phyloP scores from a whole-genome alignment of 35 echinoderm and acorn worm species.

The Lytechinus pictus region DNA sequence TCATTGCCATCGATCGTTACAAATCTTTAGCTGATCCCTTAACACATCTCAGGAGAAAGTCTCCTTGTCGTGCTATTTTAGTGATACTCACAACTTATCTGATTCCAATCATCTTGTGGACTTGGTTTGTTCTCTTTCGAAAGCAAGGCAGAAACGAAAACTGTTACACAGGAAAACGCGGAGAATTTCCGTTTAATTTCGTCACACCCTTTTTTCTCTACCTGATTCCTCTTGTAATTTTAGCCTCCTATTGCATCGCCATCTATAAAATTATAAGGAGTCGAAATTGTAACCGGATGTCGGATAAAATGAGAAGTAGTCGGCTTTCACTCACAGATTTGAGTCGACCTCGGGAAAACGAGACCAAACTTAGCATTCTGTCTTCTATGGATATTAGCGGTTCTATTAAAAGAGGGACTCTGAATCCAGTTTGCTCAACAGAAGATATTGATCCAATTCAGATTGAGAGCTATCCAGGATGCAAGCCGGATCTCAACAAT shows the following conservation, averaged over 20 bases:
- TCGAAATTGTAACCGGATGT: background rate
- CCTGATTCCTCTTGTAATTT: conserved; percentile 41
- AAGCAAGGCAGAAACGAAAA: background rate
- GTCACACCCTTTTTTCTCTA: conserved; percentile 53
- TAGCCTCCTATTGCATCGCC: background rate
- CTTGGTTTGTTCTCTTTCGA: conserved; percentile 44
- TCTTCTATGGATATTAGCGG: background rate
- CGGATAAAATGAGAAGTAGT: background rate
- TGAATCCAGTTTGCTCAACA: background rate
- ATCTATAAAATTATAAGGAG: conserved; percentile 47
- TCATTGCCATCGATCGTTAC: conserved; percentile 62
- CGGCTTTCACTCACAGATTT: background rate
- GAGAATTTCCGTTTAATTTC: conserved; percentile 47
- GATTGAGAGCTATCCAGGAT: background rate
- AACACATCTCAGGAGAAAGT: conserved; percentile 38
- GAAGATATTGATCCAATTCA: background rate
- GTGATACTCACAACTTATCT: conserved; percentile 47
- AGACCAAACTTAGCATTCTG: background rate
- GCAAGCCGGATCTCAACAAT: background rate
- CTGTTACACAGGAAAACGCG: conserved; percentile 44
- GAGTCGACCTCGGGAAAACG: background rate
- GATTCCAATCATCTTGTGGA: conserved; percentile 50
- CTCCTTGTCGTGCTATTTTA: conserved; percentile 22
- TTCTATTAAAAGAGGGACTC: background rate
- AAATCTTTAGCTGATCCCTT: conserved; percentile 53